phyloP scores from a whole-genome alignment of 2,888 invertebrate genomes.

The Ormyrus pomaceus region DNA sequence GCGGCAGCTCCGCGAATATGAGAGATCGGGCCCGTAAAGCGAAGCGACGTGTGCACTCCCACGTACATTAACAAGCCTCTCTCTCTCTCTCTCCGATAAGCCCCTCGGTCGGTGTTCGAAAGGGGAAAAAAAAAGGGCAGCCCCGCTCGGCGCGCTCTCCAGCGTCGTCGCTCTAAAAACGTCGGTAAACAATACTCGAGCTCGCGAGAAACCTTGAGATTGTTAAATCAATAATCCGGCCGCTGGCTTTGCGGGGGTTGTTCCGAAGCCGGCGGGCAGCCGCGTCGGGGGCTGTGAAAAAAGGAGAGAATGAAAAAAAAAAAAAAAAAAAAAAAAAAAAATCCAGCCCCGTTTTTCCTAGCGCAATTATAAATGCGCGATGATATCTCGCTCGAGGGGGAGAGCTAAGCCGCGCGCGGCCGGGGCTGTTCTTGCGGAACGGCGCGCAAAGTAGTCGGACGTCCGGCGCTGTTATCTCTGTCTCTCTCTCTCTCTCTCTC shows the following conservation, averaged over 20 bases:
- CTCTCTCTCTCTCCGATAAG: not conserved
- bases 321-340: conserved; percentile 5
- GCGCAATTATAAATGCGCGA: conserved; percentile 30
- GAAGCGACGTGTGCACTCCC: conserved; percentile 6
- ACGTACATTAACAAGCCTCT: not conserved
- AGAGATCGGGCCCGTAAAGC: no score
- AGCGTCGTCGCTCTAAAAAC: not conserved
- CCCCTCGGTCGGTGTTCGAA: not conserved
- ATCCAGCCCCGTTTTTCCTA: conserved; percentile 11
- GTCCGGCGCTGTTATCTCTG: conserved; percentile 8
- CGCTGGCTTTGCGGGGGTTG: not conserved
- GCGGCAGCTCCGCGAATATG: no score
- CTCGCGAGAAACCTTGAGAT: conserved; percentile 39
- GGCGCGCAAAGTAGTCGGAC: conserved; percentile 31
- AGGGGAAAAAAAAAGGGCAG: not conserved
- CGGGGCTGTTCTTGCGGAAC: conserved; percentile 24
- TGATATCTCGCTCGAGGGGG: conserved; percentile 21
- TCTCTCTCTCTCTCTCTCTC: no score
- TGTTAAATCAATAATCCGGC: conserved; percentile 50
- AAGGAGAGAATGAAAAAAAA: not conserved
- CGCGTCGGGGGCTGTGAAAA: no score
- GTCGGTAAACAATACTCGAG: conserved; percentile 26
- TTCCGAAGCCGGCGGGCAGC: not conserved
- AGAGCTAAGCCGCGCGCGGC: not conserved
- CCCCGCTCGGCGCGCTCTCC: not conserved